Evolutionary conservation across 2,888 invertebrate genomes (phyloP).

Genomic region (Drosophila flavopinicola): DNA sequence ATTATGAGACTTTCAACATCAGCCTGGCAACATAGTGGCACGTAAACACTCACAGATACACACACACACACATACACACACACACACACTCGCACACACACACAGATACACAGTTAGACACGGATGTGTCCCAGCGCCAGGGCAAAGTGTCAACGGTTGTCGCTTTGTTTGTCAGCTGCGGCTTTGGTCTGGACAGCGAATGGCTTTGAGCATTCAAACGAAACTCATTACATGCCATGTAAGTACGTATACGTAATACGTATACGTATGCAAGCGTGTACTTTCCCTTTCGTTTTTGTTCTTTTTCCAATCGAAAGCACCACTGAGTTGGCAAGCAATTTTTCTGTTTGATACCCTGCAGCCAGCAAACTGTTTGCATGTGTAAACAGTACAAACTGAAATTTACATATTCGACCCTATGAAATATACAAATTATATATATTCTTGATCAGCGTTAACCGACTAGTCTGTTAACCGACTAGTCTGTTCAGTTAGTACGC

Average conservation of each 20-base stretch:
- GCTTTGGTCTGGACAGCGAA: constrained; percentile 57
- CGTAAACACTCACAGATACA: constrained; percentile 31
- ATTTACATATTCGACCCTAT: background rate
- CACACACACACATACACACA: constrained; percentile 4
- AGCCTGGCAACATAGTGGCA: constrained; percentile 35
- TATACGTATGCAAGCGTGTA: constrained; percentile 22
- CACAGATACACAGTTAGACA: background rate
- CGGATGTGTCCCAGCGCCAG: constrained; percentile 8
- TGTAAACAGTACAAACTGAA: background rate
- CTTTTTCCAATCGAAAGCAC: constrained; percentile 61
- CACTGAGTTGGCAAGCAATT: constrained; percentile 26
- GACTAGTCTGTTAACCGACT: too few species aligned
- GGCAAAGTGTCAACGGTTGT: constrained; percentile 73
- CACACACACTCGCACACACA: background rate
- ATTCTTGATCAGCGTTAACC: too few species aligned
- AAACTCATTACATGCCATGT: constrained; percentile 71
- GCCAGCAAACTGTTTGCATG: background rate
- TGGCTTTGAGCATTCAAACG: constrained; percentile 65
- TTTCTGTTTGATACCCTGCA: constrained; percentile 23
- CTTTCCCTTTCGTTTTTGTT: constrained; percentile 54
- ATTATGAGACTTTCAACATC: constrained; percentile 69
- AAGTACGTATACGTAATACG: too few species aligned
- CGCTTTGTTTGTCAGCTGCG: constrained; percentile 59
- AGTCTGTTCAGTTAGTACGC: too few species aligned
- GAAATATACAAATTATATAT: background rate